Conservation (phyloP, 2,888 invertebrate species). For the Lamellibrachia satsuma region DNA sequence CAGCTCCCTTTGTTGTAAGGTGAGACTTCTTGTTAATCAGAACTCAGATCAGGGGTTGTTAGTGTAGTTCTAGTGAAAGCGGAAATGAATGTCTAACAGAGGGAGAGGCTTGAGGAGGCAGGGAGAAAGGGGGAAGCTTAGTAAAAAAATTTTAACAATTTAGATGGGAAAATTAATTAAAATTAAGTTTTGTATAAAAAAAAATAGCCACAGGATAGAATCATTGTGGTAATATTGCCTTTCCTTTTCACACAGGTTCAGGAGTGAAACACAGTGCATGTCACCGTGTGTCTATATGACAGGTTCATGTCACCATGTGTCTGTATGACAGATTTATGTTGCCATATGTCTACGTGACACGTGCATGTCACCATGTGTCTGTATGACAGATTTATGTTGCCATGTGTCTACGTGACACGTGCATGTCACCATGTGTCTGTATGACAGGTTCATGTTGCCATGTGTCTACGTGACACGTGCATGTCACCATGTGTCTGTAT, state of each 20-base stretch:
- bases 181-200: not conserved
- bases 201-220: not conserved
- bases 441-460: no score
- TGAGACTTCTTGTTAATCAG: not conserved
- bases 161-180: not conserved
- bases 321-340: no score
- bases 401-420: no score
- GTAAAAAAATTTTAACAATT: not conserved
- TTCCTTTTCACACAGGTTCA: not conserved
- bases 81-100: no score
- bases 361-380: no score
- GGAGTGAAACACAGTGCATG: not conserved
- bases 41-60: not conserved
- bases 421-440: no score
- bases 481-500: no score
- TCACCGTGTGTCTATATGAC: not conserved
- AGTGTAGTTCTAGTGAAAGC: not conserved
- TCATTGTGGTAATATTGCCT: not conserved
- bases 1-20: not conserved
- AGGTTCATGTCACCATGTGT: no score
- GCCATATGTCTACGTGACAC: no score
- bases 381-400: no score
- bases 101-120: not conserved
- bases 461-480: no score
- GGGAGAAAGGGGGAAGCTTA: not conserved